These are phyloP conservation scores for Hesperophylax magnus DNA, from an alignment of 1,140 invertebrate genomes.

Conservation along the genomic window DNA sequence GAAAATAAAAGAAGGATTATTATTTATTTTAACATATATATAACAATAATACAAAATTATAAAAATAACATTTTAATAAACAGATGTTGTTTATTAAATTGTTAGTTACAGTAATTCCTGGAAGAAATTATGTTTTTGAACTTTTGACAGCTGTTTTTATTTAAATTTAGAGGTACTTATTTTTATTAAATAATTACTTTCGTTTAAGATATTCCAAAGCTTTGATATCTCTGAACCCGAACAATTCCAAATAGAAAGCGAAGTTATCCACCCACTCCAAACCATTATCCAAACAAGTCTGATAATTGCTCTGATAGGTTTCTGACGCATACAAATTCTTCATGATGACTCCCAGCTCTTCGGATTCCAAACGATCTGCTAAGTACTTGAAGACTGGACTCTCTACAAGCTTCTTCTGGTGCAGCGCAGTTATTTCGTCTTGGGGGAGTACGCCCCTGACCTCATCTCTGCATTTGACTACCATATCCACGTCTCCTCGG, in stretches of 20 bases:
- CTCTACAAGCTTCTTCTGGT: neutral
- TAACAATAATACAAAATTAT: no score
- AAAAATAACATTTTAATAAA: no score
- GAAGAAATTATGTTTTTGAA: no score
- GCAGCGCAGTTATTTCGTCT: slow-evolving; percentile 12
- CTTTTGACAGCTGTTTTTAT: no score
- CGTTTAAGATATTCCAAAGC: no score
- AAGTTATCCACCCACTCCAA: slow-evolving; percentile 14
- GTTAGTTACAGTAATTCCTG: no score
- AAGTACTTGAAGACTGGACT: slow-evolving; percentile 33
- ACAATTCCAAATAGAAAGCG: neutral
- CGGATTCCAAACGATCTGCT: slow-evolving; percentile 4
- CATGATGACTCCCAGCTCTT: slow-evolving; percentile 14
- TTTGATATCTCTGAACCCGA: neutral
- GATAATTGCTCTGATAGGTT: neutral
- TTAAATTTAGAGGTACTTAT: no score
- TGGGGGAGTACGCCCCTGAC: slow-evolving; percentile 22
- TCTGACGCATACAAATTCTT: neutral
- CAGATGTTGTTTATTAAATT: no score
- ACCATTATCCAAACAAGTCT: slow-evolving; percentile 19
- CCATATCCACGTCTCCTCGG: neutral
- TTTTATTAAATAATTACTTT: no score
- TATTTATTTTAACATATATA: no score
- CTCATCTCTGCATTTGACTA: slow-evolving; percentile 22
- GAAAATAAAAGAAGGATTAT: no score